These are phyloP conservation scores for Gallirallus australis DNA, from an alignment of 2,797 vertebrate genomes.

Conservation along the genomic window DNA sequence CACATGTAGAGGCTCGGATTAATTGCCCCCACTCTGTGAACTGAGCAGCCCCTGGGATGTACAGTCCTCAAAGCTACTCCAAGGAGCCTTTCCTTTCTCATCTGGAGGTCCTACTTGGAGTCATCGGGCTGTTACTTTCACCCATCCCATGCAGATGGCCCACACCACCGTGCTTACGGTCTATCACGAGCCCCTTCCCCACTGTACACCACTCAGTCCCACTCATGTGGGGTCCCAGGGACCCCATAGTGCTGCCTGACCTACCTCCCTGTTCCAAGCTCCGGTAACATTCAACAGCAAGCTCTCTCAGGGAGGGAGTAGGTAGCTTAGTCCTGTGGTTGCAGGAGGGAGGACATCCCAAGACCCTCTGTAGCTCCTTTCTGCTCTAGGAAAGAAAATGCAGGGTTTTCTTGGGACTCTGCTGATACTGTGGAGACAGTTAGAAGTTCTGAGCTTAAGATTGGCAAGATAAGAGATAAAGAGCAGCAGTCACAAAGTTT, in stretches of 20 bases:
- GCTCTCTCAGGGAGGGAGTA: accelerated
- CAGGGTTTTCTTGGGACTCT: not conserved
- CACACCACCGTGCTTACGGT: not conserved
- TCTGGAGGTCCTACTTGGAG: not conserved
- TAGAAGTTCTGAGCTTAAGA: not conserved
- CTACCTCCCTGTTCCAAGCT: not conserved
- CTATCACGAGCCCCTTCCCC: not conserved
- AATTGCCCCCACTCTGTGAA: not conserved
- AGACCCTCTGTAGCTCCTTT: not conserved
- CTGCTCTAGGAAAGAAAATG: not conserved
- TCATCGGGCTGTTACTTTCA: not conserved
- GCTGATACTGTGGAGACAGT: not conserved
- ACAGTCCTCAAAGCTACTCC: not conserved
- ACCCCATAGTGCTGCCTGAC: not conserved
- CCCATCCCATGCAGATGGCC: not conserved
- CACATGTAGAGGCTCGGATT: not conserved
- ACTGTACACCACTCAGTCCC: not conserved
- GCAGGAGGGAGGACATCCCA: accelerated
- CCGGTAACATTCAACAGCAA: not conserved
- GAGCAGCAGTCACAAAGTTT: not conserved
- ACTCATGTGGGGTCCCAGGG: not conserved
- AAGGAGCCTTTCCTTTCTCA: not conserved
- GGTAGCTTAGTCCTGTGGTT: not conserved
- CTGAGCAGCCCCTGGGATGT: accelerated
- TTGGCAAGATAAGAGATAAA: accelerated